Conservation (phyloP, 2,888 invertebrate genomes). For the Drosophila demipolita region DNA sequence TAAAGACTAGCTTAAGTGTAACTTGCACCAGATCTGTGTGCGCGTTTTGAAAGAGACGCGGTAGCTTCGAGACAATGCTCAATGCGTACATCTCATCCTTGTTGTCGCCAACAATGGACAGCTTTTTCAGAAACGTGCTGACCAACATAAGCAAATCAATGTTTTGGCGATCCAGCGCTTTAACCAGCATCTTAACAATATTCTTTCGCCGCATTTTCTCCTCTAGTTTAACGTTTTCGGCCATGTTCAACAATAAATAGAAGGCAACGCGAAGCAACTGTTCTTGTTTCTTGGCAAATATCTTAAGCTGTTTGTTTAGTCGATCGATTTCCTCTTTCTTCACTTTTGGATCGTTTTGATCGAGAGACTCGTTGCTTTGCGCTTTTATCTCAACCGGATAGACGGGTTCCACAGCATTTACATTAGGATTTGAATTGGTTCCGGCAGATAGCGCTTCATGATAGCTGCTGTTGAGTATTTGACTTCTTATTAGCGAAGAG, state of each 20-base stretch:
- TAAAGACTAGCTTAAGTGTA: slow-evolving; percentile 94
- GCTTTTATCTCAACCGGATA: slow-evolving; percentile 73
- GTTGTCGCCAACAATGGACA: slow-evolving; percentile 97
- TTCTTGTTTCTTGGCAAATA: slow-evolving; percentile 96
- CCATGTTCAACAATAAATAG: slow-evolving; percentile 96
- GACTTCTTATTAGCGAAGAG: slow-evolving; percentile 86
- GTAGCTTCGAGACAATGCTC: slow-evolving; percentile 93
- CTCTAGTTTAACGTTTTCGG: slow-evolving; percentile 97
- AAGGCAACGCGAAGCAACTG: slow-evolving; percentile 95
- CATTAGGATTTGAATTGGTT: slow-evolving; percentile 32
- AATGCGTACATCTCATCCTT: slow-evolving; percentile 95
- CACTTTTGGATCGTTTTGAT: slow-evolving; percentile 84
- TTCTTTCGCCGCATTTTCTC: slow-evolving; percentile 98
- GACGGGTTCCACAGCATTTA: slow-evolving; percentile 20
- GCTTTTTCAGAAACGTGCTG: slow-evolving; percentile 96
- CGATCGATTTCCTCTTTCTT: slow-evolving; percentile 91
- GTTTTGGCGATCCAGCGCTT: slow-evolving; percentile 95
- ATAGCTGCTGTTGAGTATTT: slow-evolving; percentile 89
- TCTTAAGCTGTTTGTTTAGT: slow-evolving; percentile 90
- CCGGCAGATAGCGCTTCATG: slow-evolving; percentile 87
- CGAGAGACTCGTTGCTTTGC: slow-evolving; percentile 82
- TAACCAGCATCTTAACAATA: slow-evolving; percentile 94
- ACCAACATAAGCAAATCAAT: slow-evolving; percentile 95
- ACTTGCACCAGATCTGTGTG: slow-evolving; percentile 88
- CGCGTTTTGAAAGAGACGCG: slow-evolving; percentile 90